These are phyloP conservation scores for Habropoda laboriosa DNA, from an alignment of 1,140 invertebrate species.

Conservation along the genomic window DNA sequence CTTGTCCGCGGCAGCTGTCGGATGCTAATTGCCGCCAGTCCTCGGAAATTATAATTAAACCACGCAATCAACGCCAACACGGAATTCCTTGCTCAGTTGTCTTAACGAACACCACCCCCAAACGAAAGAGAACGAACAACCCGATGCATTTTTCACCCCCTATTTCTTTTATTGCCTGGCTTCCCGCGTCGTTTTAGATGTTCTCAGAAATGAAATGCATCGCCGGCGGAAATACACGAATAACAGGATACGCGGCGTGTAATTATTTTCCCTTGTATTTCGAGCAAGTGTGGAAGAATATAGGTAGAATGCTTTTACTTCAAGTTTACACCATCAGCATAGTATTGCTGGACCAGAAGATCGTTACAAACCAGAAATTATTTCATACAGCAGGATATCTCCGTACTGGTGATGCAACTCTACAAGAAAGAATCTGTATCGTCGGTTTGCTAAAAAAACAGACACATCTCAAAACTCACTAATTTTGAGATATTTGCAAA, in stretches of 20 bases:
- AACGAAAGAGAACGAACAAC: constrained; percentile 37
- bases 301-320: too few species aligned
- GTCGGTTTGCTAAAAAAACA: too few species aligned
- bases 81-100: constrained; percentile 48
- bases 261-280: not conserved
- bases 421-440: too few species aligned
- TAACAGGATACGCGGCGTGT: not conserved
- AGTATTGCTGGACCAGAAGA: too few species aligned
- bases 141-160: constrained; percentile 22
- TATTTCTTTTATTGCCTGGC: not conserved
- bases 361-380: too few species aligned
- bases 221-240: not conserved
- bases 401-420: too few species aligned
- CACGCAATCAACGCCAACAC: constrained; percentile 58
- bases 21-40: constrained; percentile 60
- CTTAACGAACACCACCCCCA: constrained; percentile 54
- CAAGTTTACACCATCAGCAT: too few species aligned
- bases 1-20: constrained; percentile 61
- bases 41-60: constrained; percentile 67
- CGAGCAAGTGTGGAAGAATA: not conserved
- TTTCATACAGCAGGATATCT: too few species aligned
- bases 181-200: not conserved
- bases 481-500: too few species aligned
- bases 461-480: too few species aligned
- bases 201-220: not conserved